phyloP scores from a whole-genome alignment of 2,888 invertebrate species.

The Acanthosepion pharaonis region DNA sequence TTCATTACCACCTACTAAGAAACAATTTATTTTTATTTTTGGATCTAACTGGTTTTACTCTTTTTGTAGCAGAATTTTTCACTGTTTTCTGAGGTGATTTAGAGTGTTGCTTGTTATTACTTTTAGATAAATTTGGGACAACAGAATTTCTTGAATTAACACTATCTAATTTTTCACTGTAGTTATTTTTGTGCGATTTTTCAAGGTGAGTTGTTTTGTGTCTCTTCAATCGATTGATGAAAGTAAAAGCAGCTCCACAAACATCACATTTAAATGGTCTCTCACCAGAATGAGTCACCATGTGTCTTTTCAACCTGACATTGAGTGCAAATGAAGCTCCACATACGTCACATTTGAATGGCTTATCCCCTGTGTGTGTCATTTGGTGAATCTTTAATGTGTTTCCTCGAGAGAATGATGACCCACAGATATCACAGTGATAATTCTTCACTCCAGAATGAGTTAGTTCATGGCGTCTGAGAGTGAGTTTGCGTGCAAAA shows the following conservation, averaged over 20 bases:
- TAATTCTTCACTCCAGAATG: slow-evolving; percentile 36
- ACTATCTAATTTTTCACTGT: neutral
- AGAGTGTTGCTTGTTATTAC: neutral
- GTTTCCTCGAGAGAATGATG: neutral
- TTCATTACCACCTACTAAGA: neutral
- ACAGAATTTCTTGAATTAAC: neutral
- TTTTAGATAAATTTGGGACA: neutral
- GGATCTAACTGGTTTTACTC: neutral
- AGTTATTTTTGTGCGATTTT: neutral
- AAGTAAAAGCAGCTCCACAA: neutral
- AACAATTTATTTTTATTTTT: neutral
- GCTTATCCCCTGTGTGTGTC: slow-evolving; percentile 20
- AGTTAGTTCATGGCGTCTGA: neutral
- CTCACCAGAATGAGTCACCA: neutral
- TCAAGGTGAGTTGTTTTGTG: neutral
- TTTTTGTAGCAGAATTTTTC: neutral
- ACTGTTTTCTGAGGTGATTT: neutral
- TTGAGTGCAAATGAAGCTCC: neutral
- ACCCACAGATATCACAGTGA: slow-evolving; percentile 43
- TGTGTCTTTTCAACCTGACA: slow-evolving; percentile 35
- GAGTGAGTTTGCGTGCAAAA: neutral
- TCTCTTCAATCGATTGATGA: neutral
- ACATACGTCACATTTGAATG: neutral
- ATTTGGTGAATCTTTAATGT: neutral
- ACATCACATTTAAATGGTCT: slow-evolving; percentile 42